phyloP scores from a whole-genome alignment of 2,888 invertebrate genomes.

The Drosophila incognita region DNA sequence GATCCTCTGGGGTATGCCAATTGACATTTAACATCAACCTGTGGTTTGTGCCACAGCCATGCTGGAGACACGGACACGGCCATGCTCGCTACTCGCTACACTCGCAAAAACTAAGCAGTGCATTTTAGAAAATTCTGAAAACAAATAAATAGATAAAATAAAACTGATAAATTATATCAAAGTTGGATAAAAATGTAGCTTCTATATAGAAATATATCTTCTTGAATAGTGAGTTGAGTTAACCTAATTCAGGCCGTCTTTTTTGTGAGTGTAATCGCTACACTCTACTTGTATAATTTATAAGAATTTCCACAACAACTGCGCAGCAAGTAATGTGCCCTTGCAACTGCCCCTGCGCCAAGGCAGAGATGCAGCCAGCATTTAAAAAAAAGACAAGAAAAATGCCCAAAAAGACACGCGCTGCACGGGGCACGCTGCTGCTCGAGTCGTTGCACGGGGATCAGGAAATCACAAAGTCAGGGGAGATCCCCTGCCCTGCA shows the following conservation, averaged over 20 bases:
- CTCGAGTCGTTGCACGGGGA: conserved; percentile 1
- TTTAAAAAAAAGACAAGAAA: conserved; percentile 19
- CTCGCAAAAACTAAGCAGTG: background rate
- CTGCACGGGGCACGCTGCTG: conserved; percentile 60
- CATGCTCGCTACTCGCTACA: background rate
- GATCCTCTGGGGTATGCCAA: conserved; percentile 79
- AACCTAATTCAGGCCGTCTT: background rate
- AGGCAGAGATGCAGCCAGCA: conserved; percentile 22
- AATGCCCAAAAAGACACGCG: conserved; percentile 71
- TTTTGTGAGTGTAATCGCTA: background rate
- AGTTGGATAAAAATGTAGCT: background rate
- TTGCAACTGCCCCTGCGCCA: conserved; percentile 8
- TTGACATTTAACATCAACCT: conserved; percentile 82
- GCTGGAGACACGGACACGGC: conserved; percentile 8
- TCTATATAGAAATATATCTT: background rate
- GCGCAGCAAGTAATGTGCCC: conserved; percentile 45
- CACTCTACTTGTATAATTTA: conserved; percentile 33
- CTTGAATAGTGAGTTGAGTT: background rate
- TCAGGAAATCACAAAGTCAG: background rate
- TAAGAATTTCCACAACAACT: conserved; percentile 53
- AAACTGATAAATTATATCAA: background rate
- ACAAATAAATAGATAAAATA: too few relatives aligned
- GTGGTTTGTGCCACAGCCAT: conserved; percentile 55
- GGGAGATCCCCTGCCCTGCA: conserved; percentile 1
- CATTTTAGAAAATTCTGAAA: background rate